Evolutionary conservation across 2,113 vertebrate species (phyloP).

Genomic region (Grammomys surdaster): DNA sequence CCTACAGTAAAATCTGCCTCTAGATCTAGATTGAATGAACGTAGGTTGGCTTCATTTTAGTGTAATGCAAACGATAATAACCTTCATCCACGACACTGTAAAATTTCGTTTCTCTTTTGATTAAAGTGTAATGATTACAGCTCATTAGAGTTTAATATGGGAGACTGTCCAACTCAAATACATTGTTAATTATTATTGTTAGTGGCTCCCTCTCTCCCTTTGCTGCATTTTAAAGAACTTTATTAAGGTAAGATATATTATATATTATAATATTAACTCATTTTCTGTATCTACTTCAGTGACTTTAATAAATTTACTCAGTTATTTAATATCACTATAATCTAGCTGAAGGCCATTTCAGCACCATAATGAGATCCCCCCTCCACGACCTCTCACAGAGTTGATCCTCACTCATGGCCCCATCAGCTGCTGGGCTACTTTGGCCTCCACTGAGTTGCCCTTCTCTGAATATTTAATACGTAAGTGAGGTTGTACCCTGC

Average conservation of each 20-base stretch:
- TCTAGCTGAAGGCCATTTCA: not conserved
- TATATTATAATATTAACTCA: not conserved
- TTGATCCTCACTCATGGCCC: not conserved
- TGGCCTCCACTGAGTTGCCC: not conserved
- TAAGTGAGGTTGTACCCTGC: not conserved
- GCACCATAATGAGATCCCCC: not conserved
- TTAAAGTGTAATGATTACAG: slow-evolving; percentile 12
- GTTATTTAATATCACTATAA: not conserved
- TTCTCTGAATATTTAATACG: not conserved
- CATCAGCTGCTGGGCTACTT: not conserved
- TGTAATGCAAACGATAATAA: not conserved
- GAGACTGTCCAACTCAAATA: not conserved
- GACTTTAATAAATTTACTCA: slow-evolving; percentile 33
- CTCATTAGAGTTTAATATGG: not conserved
- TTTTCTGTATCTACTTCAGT: slow-evolving; percentile 6
- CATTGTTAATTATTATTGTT: not conserved
- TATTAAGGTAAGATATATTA: slow-evolving; percentile 46
- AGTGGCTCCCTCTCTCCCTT: not conserved
- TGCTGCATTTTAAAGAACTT: slow-evolving; percentile 33
- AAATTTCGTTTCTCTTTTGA: slow-evolving; percentile 21
- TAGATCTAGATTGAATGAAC: not conserved
- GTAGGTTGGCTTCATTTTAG: not conserved
- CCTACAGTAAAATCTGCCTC: not conserved
- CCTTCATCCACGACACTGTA: not conserved
- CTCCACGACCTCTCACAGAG: not conserved